Evolutionary conservation across 2,113 vertebrate species (phyloP), one percentile per base, ranked within the genome.

Genomic region (Rhadina sibilatrix): DNA sequence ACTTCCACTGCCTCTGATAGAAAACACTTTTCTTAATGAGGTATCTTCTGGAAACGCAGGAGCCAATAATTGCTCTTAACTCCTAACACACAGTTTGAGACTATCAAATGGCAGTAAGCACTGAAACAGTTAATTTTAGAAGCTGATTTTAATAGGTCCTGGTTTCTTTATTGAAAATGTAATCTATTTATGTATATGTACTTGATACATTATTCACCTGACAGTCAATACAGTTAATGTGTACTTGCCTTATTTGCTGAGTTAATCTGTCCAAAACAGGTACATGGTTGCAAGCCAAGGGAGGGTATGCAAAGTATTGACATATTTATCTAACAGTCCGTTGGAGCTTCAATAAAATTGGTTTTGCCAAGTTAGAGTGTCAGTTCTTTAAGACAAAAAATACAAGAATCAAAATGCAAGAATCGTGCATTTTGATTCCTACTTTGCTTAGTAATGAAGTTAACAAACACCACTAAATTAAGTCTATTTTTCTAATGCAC

Each of bases 181-280:
- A 91, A 61, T 95, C 47, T 86, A 93, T 85, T 60, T 76, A 70
- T 85, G n/a, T 75, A 94, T 78, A 84, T 87, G 78, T 80, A 95
- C 69, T 89, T 86, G 78, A 90, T 93, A 84, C 63, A 20, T 95
- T 95, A 94, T 96, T 96, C 89, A 93, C 76, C 59, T 75, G 75
- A 66, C 79, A 90, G 65, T 96, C 72, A 89, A 90, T 88, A 82
- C 11, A 3, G 53, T 87, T 96, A 91, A 96, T 93, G 83, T 90
- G 86, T 75, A 76, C 56, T 92, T 84, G 74, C 53, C 80, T 94
- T 96, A 92, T 93, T 94, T 94, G 91, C 81, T 94, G 79, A 95
- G 59, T 88, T 83, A 93, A 94, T 94, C 64, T 92, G 54, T 83
- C 63, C 12, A 3, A 96, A 93, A 89, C 44, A 94, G 89, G 92